phyloP scores from a whole-genome alignment of 2,888 invertebrate genomes.

The Zaprionus obscuricornis region DNA sequence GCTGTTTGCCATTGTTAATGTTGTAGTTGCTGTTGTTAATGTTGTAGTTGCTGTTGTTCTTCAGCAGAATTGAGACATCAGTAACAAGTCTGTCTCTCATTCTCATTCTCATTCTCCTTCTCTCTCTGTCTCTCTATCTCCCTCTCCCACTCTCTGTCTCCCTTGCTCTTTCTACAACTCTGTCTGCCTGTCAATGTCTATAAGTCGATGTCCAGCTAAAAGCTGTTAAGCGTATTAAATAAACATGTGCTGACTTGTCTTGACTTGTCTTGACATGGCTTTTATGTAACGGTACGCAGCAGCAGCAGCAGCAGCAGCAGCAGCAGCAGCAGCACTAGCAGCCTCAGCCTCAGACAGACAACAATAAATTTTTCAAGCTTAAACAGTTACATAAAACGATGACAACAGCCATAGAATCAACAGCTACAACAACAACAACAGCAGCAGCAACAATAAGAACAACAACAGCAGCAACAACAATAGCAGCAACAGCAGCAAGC shows the following conservation, averaged over 20 bases:
- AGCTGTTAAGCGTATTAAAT: conserved; percentile 74
- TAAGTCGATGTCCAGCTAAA: conserved; percentile 58
- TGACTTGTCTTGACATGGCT: conserved; percentile 30
- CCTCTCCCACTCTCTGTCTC: too few species aligned
- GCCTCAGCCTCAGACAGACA: conserved; percentile 18
- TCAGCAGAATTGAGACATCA: conserved; percentile 51
- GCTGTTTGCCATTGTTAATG: conserved; percentile 3
- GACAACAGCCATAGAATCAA: conserved; percentile 36
- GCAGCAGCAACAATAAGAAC: conserved; percentile 7
- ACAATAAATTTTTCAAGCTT: conserved; percentile 68
- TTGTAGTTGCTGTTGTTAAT: conserved; percentile 12
- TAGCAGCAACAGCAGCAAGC: conserved; percentile 15
- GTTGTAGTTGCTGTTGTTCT: conserved; percentile 19
- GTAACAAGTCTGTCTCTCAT: conserved; percentile 17
- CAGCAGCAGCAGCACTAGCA: conserved; percentile 7
- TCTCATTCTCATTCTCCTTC: not conserved
- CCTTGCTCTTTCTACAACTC: not conserved
- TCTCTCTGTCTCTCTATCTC: not conserved
- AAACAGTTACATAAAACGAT: conserved; percentile 70
- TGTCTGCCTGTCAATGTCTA: conserved; percentile 20
- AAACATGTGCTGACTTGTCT: conserved; percentile 59
- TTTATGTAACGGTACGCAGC: conserved; percentile 69
- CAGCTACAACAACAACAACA: conserved; percentile 22
- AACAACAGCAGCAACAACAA: conserved; percentile 55
- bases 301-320: conserved; percentile 14